phyloP scores from a whole-genome alignment of 2,113 vertebrate genomes.

The Camelus dromedarius region DNA sequence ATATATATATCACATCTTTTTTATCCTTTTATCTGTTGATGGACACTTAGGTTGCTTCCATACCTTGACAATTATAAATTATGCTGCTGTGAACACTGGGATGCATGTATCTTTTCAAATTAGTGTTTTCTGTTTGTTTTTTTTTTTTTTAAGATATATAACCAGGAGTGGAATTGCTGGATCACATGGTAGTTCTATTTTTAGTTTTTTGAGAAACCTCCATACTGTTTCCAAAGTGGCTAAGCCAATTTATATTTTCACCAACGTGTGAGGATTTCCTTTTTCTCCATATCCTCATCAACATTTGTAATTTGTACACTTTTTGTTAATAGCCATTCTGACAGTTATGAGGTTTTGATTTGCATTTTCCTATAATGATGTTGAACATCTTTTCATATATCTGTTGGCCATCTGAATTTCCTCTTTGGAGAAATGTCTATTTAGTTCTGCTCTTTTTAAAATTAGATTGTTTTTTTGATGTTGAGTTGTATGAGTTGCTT shows the following conservation, averaged over 20 bases:
- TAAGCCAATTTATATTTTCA: background rate
- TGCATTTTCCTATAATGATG: background rate
- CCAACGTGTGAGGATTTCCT: background rate
- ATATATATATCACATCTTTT: background rate
- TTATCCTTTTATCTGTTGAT: background rate
- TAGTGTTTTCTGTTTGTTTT: background rate
- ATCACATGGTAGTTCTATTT: background rate
- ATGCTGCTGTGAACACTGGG: background rate
- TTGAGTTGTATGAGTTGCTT: background rate
- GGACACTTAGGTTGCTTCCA: background rate
- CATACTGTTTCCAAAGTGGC: background rate
- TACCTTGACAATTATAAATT: background rate
- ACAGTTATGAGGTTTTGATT: background rate
- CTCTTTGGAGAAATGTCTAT: background rate
- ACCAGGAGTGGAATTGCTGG: background rate
- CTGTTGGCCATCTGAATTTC: background rate
- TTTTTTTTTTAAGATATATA: background rate
- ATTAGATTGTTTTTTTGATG: background rate
- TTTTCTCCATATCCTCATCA: background rate
- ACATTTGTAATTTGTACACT: background rate
- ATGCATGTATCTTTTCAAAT: background rate
- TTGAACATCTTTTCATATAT: background rate
- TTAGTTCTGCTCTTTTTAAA: background rate
- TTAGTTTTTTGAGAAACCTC: background rate
- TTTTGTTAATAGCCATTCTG: background rate